A percentile compares a stretch with the other conserved stretches of the same genome.
These are phyloP conservation scores for Kryphioiulus occultus DNA, from an alignment of 2,888 invertebrate species.

Conservation along the genomic window DNA sequence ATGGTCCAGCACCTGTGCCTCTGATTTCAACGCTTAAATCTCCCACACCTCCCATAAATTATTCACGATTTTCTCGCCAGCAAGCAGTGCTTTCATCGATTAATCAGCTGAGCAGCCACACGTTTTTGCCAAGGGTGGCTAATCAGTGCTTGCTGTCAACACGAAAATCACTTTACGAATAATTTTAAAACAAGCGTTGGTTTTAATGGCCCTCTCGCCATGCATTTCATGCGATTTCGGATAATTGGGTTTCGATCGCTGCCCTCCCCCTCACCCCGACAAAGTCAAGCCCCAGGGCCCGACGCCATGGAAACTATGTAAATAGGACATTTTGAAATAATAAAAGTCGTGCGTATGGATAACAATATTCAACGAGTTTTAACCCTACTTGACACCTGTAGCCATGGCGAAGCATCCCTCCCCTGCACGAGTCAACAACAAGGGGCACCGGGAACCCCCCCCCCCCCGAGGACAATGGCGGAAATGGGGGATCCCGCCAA, in stretches of 20 bases:
- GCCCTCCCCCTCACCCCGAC: not conserved
- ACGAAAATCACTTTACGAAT: not conserved
- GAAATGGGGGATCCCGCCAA: not conserved
- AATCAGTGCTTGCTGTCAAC: not conserved
- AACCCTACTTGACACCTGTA: slow-evolving; percentile 38
- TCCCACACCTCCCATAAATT: slow-evolving; percentile 9
- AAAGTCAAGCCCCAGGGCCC: not conserved
- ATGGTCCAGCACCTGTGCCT: not conserved
- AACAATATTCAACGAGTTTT: not conserved
- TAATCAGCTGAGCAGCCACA: not conserved
- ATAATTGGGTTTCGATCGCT: not conserved
- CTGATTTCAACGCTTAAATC: not conserved
- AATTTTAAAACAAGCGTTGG: not conserved
- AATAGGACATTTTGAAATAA: slow-evolving; percentile 21
- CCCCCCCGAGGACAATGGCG: not conserved
- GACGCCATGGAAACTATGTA: slow-evolving; percentile 13
- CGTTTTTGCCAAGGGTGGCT: not conserved
- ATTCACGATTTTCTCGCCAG: not conserved
- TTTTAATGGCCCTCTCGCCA: not conserved
- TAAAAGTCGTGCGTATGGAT: not conserved
- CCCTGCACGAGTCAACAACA: slow-evolving; percentile 2
- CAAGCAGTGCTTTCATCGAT: not conserved
- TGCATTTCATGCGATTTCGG: not conserved
- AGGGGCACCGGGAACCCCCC: slow-evolving; percentile 12
- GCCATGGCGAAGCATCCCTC: slow-evolving; percentile 16